phyloP scores from a whole-genome alignment of 2,113 vertebrate species.

The Odocoileus virginianus region DNA sequence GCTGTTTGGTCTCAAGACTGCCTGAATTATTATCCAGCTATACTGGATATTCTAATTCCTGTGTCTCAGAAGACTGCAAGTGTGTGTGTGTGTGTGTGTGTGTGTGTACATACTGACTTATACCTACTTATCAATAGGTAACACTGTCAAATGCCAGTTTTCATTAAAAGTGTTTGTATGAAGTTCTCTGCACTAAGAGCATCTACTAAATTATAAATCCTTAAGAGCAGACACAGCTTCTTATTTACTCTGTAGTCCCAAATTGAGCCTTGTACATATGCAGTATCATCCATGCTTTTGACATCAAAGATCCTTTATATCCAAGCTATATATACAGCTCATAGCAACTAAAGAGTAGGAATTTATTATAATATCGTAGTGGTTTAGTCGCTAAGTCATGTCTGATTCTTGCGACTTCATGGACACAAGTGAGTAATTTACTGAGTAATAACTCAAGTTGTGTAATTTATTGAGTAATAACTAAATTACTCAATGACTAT shows the following conservation, averaged over 20 bases:
- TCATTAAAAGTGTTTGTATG: background rate
- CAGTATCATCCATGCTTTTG: background rate
- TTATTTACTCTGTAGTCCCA: background rate
- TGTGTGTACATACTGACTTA: background rate
- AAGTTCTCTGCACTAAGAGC: background rate
- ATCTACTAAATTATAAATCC: background rate
- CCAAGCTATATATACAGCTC: background rate
- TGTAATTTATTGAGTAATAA: background rate
- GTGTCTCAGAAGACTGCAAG: background rate
- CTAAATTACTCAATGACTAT: background rate
- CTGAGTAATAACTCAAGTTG: background rate
- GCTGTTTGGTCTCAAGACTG: background rate
- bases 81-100: background rate
- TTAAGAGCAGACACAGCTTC: background rate
- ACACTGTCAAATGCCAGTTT: background rate
- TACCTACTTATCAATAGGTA: background rate
- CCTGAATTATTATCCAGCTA: background rate
- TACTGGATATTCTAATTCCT: background rate
- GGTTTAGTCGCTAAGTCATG: background rate
- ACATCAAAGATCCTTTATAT: background rate
- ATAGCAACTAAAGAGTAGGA: background rate
- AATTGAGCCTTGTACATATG: background rate
- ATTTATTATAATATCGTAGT: background rate
- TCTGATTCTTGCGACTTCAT: background rate
- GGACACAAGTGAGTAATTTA: background rate